Evolutionary conservation across 2,797 vertebrate species (phyloP).

Genomic region (Hippoglossus hippoglossus): DNA sequence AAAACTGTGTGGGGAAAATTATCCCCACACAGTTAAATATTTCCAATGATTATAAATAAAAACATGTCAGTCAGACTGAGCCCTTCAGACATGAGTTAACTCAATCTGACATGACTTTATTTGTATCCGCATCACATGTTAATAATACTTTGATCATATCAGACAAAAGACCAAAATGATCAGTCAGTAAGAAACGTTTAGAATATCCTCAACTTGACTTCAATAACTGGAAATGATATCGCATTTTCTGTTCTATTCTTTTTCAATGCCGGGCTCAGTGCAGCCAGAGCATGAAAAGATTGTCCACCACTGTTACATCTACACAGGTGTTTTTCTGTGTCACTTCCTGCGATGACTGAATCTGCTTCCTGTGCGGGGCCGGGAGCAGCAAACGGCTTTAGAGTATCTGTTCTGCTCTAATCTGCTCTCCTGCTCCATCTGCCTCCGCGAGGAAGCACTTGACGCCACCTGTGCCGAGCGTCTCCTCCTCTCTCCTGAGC

Average conservation of each 20-base stretch:
- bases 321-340: constrained; percentile 64
- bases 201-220: not conserved
- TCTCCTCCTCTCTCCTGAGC: constrained; percentile 54
- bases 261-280: not conserved
- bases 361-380: constrained; percentile 67
- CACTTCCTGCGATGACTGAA: constrained; percentile 70
- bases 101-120: not conserved
- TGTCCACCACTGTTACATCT: constrained; percentile 38
- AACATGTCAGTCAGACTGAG: not conserved
- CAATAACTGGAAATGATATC: not conserved
- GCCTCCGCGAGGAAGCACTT: constrained; percentile 77
- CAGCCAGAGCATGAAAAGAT: not conserved
- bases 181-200: no score
- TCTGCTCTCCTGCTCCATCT: constrained; percentile 69
- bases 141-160: no score
- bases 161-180: no score
- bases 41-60: not conserved
- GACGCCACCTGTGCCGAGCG: constrained; percentile 79
- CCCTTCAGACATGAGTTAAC: not conserved
- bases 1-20: no score
- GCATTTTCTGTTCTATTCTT: not conserved
- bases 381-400: constrained; percentile 55
- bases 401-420: constrained; percentile 60
- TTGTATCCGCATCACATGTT: not conserved
- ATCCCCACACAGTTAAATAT: not conserved